phyloP scores from a whole-genome alignment of 2,113 vertebrate species.

The Tretioscincus oriximinensis region DNA sequence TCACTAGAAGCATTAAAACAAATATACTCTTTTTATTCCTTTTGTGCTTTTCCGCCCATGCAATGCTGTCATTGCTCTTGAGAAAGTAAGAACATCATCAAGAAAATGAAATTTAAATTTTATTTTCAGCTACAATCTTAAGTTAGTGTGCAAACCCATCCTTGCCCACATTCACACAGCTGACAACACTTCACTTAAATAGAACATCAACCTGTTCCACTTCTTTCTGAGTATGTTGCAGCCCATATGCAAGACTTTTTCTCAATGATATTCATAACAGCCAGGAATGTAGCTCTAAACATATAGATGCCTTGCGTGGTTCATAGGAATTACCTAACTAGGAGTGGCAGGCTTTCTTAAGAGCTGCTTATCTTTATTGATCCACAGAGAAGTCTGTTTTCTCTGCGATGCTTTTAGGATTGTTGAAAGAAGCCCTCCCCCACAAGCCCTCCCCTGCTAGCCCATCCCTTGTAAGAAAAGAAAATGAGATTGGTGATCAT shows the following conservation, averaged over 20 bases:
- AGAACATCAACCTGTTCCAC: conserved; percentile 32
- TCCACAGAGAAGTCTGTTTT: conserved; percentile 49
- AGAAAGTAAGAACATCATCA: conserved; percentile 21
- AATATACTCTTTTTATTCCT: not conserved
- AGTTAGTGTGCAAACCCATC: not conserved
- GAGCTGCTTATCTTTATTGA: conserved; percentile 40
- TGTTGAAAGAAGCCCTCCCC: conserved; percentile 35
- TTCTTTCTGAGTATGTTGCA: not conserved
- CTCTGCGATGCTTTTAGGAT: conserved; percentile 52
- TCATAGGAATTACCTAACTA: conserved; percentile 25
- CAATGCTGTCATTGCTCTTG: not conserved
- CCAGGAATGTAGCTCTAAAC: not conserved
- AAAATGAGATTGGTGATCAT: conserved; percentile 69
- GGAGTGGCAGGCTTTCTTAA: conserved; percentile 23
- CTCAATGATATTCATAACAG: not conserved
- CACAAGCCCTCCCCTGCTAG: conserved; percentile 34
- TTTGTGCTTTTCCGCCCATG: not conserved
- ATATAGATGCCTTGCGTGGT: not conserved
- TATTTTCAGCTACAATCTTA: conserved; percentile 35
- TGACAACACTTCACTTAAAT: conserved; percentile 43
- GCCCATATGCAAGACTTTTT: not conserved
- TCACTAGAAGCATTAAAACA: not conserved
- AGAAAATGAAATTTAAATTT: conserved; percentile 40
- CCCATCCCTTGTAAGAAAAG: conserved; percentile 56
- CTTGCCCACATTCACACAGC: not conserved